Conservation (phyloP, 2,888 invertebrate species). For the Yponomeuta cagnagella region DNA sequence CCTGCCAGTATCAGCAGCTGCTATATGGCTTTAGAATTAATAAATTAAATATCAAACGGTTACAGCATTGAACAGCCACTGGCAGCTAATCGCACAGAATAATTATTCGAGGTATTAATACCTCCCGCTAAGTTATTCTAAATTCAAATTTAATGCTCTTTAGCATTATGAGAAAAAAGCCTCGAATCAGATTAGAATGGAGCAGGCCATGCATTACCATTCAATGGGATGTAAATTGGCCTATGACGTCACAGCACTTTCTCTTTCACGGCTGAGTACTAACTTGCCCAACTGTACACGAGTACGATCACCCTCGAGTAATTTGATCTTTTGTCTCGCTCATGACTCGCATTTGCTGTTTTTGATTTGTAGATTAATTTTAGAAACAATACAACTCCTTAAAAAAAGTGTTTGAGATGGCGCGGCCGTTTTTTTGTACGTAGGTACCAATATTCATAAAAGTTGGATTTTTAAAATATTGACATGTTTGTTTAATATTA, state of each 20-base stretch:
- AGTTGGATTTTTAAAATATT: too few species aligned
- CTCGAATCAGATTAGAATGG: background rate
- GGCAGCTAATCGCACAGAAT: background rate
- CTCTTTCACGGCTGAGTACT: background rate
- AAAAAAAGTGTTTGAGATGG: too few species aligned
- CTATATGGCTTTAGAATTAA: too few species aligned
- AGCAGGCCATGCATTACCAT: background rate
- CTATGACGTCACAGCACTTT: background rate
- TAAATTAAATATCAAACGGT: background rate
- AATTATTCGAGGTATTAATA: background rate
- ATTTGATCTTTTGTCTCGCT: too few species aligned
- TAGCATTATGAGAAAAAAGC: background rate
- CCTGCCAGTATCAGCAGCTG: too few species aligned
- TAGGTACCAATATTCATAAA: too few species aligned
- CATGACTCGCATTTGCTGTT: too few species aligned
- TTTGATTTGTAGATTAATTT: too few species aligned
- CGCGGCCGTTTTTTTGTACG: too few species aligned
- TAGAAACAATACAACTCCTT: too few species aligned
- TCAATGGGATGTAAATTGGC: background rate
- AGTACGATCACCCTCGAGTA: too few species aligned
- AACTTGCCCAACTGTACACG: background rate
- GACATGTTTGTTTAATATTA: too few species aligned
- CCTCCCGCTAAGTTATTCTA: background rate
- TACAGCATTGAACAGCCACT: background rate
- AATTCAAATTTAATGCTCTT: slow-evolving; percentile 2